A percentile compares a stretch with the other conserved stretches of the same genome.
Evolutionary conservation across 2,888 invertebrate genomes (phyloP).

Genomic region (Cosmia pyralina): DNA sequence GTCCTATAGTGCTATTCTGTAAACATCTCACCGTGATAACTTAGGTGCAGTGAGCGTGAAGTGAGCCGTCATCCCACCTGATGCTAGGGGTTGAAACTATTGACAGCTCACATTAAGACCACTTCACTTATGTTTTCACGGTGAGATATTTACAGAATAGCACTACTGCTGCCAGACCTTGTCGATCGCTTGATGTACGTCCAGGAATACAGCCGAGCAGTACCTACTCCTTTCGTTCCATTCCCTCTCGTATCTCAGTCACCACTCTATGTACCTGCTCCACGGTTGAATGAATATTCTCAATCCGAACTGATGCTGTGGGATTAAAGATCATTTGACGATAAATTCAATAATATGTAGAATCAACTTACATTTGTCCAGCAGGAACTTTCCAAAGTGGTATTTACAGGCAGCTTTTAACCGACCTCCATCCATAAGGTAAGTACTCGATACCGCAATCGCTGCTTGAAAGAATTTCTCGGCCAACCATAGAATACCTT

Average conservation of each 20-base stretch:
- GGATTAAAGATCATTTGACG: too few species aligned
- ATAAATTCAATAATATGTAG: neutral
- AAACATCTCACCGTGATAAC: too few species aligned
- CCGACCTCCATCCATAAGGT: slow-evolving; percentile 85
- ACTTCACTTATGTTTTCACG: neutral
- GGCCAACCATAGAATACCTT: slow-evolving; percentile 90
- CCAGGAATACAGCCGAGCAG: neutral
- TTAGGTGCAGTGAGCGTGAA: too few species aligned
- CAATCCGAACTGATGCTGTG: neutral
- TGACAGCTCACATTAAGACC: neutral
- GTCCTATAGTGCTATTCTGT: too few species aligned
- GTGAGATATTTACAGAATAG: too few species aligned
- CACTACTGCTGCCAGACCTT: neutral
- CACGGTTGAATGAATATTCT: neutral
- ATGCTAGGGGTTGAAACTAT: too few species aligned
- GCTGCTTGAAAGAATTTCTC: slow-evolving; percentile 88
- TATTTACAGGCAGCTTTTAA: slow-evolving; percentile 88
- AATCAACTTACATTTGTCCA: slow-evolving; percentile 86
- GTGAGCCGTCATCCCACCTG: too few species aligned
- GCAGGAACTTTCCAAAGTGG: slow-evolving; percentile 88
- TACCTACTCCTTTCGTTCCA: neutral
- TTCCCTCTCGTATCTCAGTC: neutral
- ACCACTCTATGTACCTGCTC: neutral
- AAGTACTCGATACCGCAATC: slow-evolving; percentile 84
- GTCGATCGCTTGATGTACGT: neutral